Percentiles rank a stretch among this genome's conserved stretches.
Conservation (phyloP, 2,113 vertebrate species). For the Polyodon spathula region DNA sequence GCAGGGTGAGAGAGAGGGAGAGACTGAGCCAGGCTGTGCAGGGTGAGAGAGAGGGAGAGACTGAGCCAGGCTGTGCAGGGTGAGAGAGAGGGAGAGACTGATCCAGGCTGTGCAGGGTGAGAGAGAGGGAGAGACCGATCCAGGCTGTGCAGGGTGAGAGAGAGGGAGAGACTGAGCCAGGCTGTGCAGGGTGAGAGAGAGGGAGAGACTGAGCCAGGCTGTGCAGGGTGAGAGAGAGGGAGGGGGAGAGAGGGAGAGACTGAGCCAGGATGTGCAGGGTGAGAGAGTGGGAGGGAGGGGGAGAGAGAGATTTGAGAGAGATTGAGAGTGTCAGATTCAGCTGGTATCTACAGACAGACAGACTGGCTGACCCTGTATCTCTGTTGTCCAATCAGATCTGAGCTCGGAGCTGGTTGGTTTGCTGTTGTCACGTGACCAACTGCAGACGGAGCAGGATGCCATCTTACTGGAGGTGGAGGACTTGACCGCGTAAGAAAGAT, state of each 20-base stretch:
- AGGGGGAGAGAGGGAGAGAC: conserved; percentile 33
- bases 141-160: conserved; percentile 52
- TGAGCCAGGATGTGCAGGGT: conserved; percentile 55
- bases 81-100: conserved; percentile 38
- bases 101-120: conserved; percentile 54
- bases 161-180: conserved; percentile 40
- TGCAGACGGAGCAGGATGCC: conserved; percentile 65
- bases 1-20: no score
- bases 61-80: conserved; percentile 54
- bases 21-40: conserved; percentile 52
- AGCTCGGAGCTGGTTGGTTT: conserved; percentile 59
- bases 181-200: conserved; percentile 49
- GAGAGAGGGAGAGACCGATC: conserved; percentile 36
- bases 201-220: conserved; percentile 41
- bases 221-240: conserved; percentile 47
- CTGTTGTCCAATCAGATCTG: conserved; percentile 38
- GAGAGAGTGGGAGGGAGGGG: conserved; percentile 19
- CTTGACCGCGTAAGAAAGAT: conserved; percentile 46
- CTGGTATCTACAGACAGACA: neutral
- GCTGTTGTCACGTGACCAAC: conserved; percentile 57
- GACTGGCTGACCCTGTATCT: neutral
- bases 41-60: conserved; percentile 40
- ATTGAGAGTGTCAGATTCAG: conserved; percentile 11
- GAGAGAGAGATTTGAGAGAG: no score
- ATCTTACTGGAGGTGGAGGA: conserved; percentile 68